Conservation (phyloP, 2,888 invertebrate species). For the Imbricaverruca yamaguchii region DNA sequence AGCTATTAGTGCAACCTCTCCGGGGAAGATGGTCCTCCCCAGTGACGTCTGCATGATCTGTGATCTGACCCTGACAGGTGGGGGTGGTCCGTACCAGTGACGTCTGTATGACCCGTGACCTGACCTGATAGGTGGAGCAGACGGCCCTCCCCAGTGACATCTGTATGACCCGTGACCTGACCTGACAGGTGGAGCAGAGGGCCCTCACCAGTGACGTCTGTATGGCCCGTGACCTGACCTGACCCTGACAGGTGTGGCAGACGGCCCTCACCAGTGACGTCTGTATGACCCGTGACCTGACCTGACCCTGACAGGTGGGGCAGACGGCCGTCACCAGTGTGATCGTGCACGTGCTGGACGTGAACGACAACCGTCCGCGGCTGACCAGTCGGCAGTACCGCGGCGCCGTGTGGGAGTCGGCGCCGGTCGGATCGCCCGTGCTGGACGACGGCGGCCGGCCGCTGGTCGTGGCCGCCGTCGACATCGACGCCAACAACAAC, state of each 20-base stretch:
- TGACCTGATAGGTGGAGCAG: no score
- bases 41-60: no score
- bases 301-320: conserved; percentile 46
- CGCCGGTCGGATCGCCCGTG: conserved; percentile 63
- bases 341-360: conserved; percentile 75
- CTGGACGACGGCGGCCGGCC: conserved; percentile 60
- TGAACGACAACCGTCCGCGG: conserved; percentile 74
- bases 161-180: no score
- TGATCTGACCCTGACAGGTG: no score
- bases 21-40: no score
- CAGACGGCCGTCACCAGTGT: conserved; percentile 62
- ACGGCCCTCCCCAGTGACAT: no score
- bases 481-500: conserved; percentile 79
- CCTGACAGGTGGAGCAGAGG: no score
- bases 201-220: no score
- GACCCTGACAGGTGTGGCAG: conserved; percentile 42
- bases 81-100: no score
- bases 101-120: no score
- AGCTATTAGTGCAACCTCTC: no score
- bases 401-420: conserved; percentile 69
- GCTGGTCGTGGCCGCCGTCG: conserved; percentile 72
- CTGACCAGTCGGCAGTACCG: conserved; percentile 58
- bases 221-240: not conserved
- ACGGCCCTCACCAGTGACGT: no score
- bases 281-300: not conserved